These are phyloP conservation scores for Dicyrtomina minuta DNA, from an alignment of 2,888 invertebrate species.

Conservation along the genomic window DNA sequence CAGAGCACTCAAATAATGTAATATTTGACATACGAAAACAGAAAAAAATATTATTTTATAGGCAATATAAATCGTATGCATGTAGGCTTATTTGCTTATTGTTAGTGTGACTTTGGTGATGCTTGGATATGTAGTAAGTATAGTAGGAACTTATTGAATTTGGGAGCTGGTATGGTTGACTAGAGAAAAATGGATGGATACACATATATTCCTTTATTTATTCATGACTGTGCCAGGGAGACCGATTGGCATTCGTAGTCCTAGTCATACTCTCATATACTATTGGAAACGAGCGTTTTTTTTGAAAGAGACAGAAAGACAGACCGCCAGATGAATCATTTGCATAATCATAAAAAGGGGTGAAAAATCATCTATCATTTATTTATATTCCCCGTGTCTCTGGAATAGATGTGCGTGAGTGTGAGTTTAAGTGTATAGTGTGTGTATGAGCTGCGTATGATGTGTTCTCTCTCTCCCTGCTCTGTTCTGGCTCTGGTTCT, in stretches of 20 bases:
- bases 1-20: no score
- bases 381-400: constrained; percentile 33
- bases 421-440: not conserved
- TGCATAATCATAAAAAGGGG: constrained; percentile 45
- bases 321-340: constrained; percentile 40
- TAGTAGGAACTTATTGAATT: no score
- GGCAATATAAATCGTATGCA: no score
- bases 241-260: constrained; percentile 18
- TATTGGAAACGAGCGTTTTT: not conserved
- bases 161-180: no score
- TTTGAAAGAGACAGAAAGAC: constrained; percentile 22
- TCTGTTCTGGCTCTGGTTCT: not conserved
- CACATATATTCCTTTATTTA: constrained; percentile 25
- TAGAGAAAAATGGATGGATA: not conserved
- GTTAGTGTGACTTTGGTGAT: no score
- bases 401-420: not conserved
- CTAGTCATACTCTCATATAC: constrained; percentile 1
- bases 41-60: no score
- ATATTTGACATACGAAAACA: no score
- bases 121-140: no score
- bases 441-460: not conserved
- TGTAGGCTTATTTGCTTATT: no score
- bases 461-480: not conserved
- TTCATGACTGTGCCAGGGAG: constrained; percentile 28
- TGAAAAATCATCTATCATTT: constrained; percentile 46